phyloP scores from a whole-genome alignment of 2,888 invertebrate species.

The Leucoma salicis region DNA sequence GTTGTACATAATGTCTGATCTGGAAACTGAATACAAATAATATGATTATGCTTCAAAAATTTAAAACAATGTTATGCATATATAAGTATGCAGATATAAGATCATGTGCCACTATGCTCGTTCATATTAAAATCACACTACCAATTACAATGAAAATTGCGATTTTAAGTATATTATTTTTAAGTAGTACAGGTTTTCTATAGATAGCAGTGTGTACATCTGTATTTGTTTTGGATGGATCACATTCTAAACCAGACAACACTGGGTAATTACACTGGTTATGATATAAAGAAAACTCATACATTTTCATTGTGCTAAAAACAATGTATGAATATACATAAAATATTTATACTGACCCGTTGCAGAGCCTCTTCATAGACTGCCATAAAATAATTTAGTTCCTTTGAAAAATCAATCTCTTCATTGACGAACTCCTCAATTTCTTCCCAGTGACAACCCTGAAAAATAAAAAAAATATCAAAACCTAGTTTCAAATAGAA shows the following conservation, averaged over 20 bases:
- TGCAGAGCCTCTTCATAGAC: conserved; percentile 67
- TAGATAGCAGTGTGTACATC: too few species aligned
- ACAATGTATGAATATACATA: neutral
- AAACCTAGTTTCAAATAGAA: neutral
- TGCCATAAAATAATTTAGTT: conserved; percentile 57
- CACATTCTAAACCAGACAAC: too few species aligned
- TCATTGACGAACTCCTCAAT: conserved; percentile 59
- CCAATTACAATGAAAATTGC: too few species aligned
- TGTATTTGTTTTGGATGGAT: too few species aligned
- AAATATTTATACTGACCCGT: conserved; percentile 38
- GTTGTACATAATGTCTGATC: conserved; percentile 63
- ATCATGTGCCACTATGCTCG: too few species aligned
- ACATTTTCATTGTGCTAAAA: neutral
- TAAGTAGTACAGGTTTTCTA: too few species aligned
- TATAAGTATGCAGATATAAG: too few species aligned
- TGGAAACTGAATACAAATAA: conserved; percentile 50
- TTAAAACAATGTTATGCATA: too few species aligned
- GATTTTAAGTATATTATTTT: neutral
- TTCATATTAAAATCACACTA: too few species aligned
- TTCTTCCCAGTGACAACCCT: conserved; percentile 69
- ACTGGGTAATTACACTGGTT: too few species aligned
- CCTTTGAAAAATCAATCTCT: conserved; percentile 46
- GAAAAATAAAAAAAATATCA: conserved; percentile 21
- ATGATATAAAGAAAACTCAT: too few species aligned
- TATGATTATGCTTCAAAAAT: too few species aligned